These are phyloP conservation scores for Eilema caniola DNA, from an alignment of 2,888 invertebrate genomes.

Conservation along the genomic window DNA sequence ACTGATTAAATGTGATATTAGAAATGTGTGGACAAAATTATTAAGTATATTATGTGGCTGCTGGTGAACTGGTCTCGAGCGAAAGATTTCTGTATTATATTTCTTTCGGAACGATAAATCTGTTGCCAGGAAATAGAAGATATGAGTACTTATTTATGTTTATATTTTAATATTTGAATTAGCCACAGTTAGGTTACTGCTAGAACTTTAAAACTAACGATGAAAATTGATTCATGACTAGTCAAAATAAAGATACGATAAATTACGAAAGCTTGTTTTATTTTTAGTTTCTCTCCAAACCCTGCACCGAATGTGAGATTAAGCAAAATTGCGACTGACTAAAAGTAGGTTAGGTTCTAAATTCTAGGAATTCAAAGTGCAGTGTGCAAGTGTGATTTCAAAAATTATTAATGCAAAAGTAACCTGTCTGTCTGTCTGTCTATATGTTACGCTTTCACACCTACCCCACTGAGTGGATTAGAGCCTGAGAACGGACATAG, in stretches of 20 bases:
- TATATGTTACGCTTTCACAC: too few species aligned
- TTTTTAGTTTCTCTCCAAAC: constrained; percentile 16
- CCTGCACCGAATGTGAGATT: neutral
- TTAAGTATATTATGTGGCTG: constrained; percentile 28
- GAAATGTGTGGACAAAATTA: constrained; percentile 39
- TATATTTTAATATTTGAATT: constrained; percentile 39
- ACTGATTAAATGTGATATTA: constrained; percentile 48
- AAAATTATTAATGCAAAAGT: too few species aligned
- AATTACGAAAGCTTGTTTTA: constrained; percentile 42
- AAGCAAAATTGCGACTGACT: neutral
- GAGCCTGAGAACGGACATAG: too few species aligned
- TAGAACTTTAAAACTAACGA: constrained; percentile 37
- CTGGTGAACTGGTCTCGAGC: constrained; percentile 10
- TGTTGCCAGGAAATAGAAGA: constrained; percentile 20
- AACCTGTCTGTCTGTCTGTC: too few species aligned
- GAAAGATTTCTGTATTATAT: constrained; percentile 9
- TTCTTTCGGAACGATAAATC: constrained; percentile 6
- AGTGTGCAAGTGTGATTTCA: too few species aligned
- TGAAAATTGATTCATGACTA: constrained; percentile 74
- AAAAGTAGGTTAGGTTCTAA: too few species aligned
- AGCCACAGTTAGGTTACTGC: constrained; percentile 39
- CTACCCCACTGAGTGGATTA: too few species aligned
- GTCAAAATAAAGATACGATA: constrained; percentile 70
- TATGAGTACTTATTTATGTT: constrained; percentile 48
- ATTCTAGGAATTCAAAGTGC: too few species aligned